Evolutionary conservation across 2,797 vertebrate species (phyloP).

Genomic region (Takifugu ocellatus): DNA sequence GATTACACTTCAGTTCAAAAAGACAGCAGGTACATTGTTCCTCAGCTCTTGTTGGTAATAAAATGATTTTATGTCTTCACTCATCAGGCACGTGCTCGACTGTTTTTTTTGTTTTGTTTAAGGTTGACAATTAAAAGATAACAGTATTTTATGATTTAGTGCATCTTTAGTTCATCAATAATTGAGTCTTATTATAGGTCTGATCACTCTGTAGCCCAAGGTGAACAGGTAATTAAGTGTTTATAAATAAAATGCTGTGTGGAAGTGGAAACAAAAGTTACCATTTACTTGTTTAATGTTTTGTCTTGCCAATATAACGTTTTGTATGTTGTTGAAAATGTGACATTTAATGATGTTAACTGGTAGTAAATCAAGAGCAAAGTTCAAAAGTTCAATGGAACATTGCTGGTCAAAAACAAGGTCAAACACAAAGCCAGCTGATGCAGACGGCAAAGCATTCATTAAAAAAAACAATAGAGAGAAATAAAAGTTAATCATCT

Average conservation of each 20-base stretch:
- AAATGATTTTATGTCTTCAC: slow-evolving; percentile 23
- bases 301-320: too few species aligned
- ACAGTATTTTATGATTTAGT: slow-evolving; percentile 52
- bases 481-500: not conserved
- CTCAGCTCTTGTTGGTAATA: slow-evolving; percentile 12
- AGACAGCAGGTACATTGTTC: slow-evolving; percentile 25
- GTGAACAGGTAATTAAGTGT: not conserved
- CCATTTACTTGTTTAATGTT: too few species aligned
- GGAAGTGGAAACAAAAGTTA: too few species aligned
- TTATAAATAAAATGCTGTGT: too few species aligned
- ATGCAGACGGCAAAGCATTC: not conserved
- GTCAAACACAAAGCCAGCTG: not conserved
- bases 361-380: not conserved
- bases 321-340: too few species aligned
- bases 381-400: not conserved
- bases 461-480: not conserved
- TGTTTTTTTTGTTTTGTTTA: slow-evolving; percentile 10
- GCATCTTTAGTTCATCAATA: slow-evolving; percentile 62
- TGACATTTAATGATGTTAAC: not conserved
- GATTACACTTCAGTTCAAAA: slow-evolving; percentile 34
- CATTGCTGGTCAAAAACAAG: not conserved
- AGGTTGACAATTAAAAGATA: slow-evolving; percentile 20
- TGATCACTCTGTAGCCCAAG: slow-evolving; percentile 27
- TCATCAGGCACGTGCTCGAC: slow-evolving; percentile 10
- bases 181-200: slow-evolving; percentile 9